Evolutionary conservation across 2,113 vertebrate genomes (phyloP), one percentile per base, ranked within the genome.

Genomic region (Rynchops niger): DNA sequence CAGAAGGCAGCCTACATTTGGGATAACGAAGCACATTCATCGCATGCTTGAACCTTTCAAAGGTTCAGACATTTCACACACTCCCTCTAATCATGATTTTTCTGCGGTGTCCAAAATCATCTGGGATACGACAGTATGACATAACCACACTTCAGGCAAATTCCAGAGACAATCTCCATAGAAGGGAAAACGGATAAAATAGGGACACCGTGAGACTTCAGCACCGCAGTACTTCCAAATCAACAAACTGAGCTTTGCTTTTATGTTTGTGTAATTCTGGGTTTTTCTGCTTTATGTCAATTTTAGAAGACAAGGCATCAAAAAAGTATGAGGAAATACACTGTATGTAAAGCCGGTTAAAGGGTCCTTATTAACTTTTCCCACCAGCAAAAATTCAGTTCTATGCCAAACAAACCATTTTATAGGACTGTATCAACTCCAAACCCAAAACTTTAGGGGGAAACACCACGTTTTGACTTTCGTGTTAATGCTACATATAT

Each of bases 1-100:
- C 85, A 85, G 77, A 87, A 95, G 63, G 52, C 96, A 95, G 69
- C 86, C 82, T 96, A 94, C 71, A 61, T 73, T 93, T 62, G 50
- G 70, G 78, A 78, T 89, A 90, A 85, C 17, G 40, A 95, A 89
- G 62, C 47, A 94, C 82, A 91, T 95, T 92, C 69, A 73, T 82
- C 2, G 20, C 84, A 71, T 71, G 59, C 50, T 76, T 88, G 59
- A 93, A 95, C 55, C 88, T 92, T 93, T 79, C 78, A 91, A 59
- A 89, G 61, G 87, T 87, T 72, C 80, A 92, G 86, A 77, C 36
- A 49, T 93, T 83, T 94, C 81, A 90, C 78, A 88, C 50, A 73
- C 67, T 85, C 79, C 74, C 18, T 85, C 63, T 67, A 70, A 70
- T 66, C 70, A 47, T 55, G 65, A 76, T 76, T 96, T 83, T 90